Evolutionary conservation across 2,888 invertebrate species (phyloP).

Genomic region (Drosophila pegasa): DNA sequence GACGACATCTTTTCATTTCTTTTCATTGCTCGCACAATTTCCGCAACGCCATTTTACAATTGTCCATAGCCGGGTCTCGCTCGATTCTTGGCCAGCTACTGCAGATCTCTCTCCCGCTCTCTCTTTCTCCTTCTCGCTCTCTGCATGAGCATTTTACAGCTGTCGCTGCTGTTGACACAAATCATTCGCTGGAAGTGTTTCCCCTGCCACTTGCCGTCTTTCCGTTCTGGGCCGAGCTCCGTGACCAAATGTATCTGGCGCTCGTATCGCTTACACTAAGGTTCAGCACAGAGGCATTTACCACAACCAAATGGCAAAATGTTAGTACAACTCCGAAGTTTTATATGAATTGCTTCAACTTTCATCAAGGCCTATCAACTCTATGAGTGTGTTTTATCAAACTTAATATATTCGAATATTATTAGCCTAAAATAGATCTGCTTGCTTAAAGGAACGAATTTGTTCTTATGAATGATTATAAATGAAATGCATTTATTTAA

Average conservation of each 20-base stretch:
- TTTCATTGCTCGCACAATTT: conserved; percentile 72
- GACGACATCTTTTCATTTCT: conserved; percentile 48
- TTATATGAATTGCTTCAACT: conserved; percentile 8
- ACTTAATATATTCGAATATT: too few relatives aligned
- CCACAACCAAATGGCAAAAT: conserved; percentile 50
- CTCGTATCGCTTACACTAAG: conserved; percentile 64
- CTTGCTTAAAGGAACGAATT: too few relatives aligned
- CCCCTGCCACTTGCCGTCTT: conserved; percentile 34
- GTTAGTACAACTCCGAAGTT: conserved; percentile 35
- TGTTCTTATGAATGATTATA: too few relatives aligned
- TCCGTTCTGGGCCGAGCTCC: conserved; percentile 41
- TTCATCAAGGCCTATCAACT: conserved; percentile 11
- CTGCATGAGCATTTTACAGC: conserved; percentile 43
- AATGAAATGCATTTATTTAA: neutral
- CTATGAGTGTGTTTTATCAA: too few relatives aligned
- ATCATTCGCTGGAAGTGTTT: conserved; percentile 70
- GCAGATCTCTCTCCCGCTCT: conserved; percentile 42
- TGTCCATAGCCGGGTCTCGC: conserved; percentile 53
- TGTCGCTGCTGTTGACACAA: conserved; percentile 77
- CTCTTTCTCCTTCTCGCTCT: neutral
- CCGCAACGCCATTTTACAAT: conserved; percentile 76
- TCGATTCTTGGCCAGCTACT: conserved; percentile 39
- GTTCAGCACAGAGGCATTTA: conserved; percentile 36
- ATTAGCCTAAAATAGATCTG: too few relatives aligned
- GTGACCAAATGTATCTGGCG: conserved; percentile 62